Evolutionary conservation across 2,113 vertebrate species (phyloP).

Genomic region (Macroglossus sobrinus): DNA sequence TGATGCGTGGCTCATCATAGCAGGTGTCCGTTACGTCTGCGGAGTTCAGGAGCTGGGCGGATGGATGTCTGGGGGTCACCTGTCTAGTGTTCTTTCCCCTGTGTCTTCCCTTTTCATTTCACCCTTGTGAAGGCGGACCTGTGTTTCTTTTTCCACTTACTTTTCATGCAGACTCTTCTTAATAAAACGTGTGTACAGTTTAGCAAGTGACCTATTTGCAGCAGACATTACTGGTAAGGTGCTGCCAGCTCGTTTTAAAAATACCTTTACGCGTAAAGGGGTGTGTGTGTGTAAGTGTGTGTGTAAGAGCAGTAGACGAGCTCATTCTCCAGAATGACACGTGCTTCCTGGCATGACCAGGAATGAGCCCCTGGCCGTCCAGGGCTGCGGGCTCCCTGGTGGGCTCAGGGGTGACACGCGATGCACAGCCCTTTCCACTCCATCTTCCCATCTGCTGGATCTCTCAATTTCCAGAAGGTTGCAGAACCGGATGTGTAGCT

Average conservation of each 20-base stretch:
- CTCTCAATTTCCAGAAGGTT: neutral
- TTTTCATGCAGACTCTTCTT: neutral
- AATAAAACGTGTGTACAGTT: neutral
- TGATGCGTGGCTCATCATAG: accelerated
- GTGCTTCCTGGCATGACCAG: neutral
- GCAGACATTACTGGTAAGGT: neutral
- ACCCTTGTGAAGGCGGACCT: neutral
- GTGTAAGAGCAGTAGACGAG: neutral
- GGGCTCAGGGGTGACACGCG: neutral
- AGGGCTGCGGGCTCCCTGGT: neutral
- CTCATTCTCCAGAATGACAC: neutral
- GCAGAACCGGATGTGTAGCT: neutral
- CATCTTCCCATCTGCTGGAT: accelerated
- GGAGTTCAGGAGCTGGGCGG: neutral
- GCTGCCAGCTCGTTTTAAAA: neutral
- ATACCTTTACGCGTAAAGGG: neutral
- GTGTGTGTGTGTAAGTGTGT: no score
- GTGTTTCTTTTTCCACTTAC: neutral
- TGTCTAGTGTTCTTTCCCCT: neutral
- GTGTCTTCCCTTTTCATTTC: neutral
- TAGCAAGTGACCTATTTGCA: neutral
- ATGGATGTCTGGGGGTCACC: accelerated
- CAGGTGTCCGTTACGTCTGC: neutral
- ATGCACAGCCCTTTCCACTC: neutral
- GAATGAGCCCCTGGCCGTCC: neutral